A percentile compares a stretch with the other conserved stretches of the same genome.
phyloP scores from a whole-genome alignment of 2,113 vertebrate genomes.

The Damaliscus lunatus region DNA sequence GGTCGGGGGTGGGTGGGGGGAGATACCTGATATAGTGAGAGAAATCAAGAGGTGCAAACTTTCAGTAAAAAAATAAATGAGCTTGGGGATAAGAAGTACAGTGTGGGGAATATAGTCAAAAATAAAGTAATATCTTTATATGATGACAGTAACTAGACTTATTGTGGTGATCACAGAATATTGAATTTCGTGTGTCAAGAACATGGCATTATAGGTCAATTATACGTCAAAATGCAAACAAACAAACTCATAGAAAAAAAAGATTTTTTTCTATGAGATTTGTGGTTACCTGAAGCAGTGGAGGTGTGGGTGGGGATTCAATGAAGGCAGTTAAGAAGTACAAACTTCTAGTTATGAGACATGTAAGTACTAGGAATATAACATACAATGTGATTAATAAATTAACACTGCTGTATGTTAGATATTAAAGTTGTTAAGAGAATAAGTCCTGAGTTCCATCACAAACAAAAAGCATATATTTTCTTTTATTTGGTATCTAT shows the following conservation, averaged over 20 bases:
- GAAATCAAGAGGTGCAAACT: not conserved
- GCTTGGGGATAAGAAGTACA: not conserved
- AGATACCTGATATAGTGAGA: not conserved
- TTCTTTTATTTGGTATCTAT: not conserved
- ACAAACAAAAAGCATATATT: not conserved
- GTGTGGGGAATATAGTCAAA: not conserved
- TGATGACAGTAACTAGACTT: not conserved
- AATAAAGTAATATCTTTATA: not conserved
- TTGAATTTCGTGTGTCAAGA: not conserved
- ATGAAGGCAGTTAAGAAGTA: not conserved
- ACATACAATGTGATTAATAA: not conserved
- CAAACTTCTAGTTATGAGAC: not conserved
- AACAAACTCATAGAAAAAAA: not conserved
- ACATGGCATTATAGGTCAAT: not conserved
- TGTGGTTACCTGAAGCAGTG: not conserved
- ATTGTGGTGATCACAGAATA: not conserved
- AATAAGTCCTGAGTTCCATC: not conserved
- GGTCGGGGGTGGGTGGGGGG: not conserved
- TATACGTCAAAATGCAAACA: not conserved
- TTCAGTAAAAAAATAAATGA: not conserved
- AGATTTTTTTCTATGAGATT: not conserved
- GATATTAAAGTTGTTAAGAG: not conserved
- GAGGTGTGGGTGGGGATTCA: not conserved
- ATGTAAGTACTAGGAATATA: not conserved
- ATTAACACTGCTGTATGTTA: not conserved